Base-by-base conservation (phyloP, 2,888 invertebrate genomes). In the Thymelicus lineola region DNA sequence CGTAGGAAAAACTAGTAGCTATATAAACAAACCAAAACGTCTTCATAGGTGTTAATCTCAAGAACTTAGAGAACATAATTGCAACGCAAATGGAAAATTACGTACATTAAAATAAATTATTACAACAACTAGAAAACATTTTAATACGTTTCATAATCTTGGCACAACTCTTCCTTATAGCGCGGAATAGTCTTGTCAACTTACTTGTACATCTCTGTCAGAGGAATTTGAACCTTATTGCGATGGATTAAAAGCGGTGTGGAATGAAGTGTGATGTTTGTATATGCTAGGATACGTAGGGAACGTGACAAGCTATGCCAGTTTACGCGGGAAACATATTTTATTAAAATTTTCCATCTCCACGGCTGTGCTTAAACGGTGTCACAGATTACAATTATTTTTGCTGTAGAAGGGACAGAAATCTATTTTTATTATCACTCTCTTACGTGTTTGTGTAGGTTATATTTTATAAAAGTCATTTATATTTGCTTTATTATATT, bases 261-360 rank as follows among this genome's bases (percentile, higher is more conserved):
- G 61, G 71, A 75, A 7, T 53, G 28, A 12, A 61, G 7, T 7
- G 20, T 20, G 14, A 45, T 75, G 73, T 75, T 80, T 75, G 76
- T 75, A 80, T 82, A 82, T 82, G 83, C 84, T 83, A 80, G 82
- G 84, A 83, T 84, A 81, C 81, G 85, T 83, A 81, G 80, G 80
- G 79, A 83, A 84, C 85, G 86, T 86, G 86, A 86, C 83, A 85
- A 79, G 82, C 73, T 77, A 84, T 80, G 81, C 80, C 81, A 84
- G 84, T 86, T 86, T 86, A 82, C 83, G 83, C 85, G 84, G 80
- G 82, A 80, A 87, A 88, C 85, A 87, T 88, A 87, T 88, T 88
- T 88, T 89, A 89, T 88, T 88, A 87, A 87, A 88, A 88, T 86
- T 89, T 88, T 87, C 87, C 86, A 86, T 87, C 85, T 87, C 78